Evolutionary conservation across 37 sponge, comb jelly and placozoan genomes (phyloP).

Genomic region (Axinella damicornis): DNA sequence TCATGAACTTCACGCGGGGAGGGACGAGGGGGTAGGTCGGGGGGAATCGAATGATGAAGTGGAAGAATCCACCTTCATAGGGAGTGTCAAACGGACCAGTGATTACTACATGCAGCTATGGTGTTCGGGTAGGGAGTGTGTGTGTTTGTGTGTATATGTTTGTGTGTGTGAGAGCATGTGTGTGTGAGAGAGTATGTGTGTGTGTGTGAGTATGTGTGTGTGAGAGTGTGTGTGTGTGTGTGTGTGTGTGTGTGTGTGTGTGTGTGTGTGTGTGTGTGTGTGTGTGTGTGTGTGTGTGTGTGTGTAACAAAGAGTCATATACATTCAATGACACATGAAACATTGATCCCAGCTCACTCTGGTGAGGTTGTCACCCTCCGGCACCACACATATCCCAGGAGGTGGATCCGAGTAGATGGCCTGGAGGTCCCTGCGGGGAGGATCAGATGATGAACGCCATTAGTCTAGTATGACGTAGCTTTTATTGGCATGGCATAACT

Average conservation of each 20-base stretch:
- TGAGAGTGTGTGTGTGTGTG: no score
- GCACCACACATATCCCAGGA: conserved; percentile 88
- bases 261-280: no score
- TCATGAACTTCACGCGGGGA: conserved; percentile 83
- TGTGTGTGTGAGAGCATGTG: neutral
- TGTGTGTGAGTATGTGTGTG: no score
- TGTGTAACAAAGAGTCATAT: no score
- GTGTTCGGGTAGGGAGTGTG: no score
- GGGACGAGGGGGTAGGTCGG: conserved; percentile 79
- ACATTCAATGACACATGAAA: no score
- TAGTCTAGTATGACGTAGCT: no score
- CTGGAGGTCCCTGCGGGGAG: conserved; percentile 75
- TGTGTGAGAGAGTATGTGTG: neutral
- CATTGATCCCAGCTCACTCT: conserved; percentile 42
- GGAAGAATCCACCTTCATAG: conserved; percentile 94
- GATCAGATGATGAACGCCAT: no score
- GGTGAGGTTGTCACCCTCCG: conserved; percentile 84
- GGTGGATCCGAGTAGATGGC: conserved; percentile 69
- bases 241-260: no score
- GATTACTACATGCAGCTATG: conserved; percentile 84
- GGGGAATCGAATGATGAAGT: conserved; percentile 85
- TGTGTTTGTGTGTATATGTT: neutral
- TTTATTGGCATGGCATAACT: no score
- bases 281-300: conserved; percentile 4
- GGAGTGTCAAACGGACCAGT: conserved; percentile 93